Conservation (phyloP, 2,113 vertebrate genomes). For the Mesoclemmys tuberculata region DNA sequence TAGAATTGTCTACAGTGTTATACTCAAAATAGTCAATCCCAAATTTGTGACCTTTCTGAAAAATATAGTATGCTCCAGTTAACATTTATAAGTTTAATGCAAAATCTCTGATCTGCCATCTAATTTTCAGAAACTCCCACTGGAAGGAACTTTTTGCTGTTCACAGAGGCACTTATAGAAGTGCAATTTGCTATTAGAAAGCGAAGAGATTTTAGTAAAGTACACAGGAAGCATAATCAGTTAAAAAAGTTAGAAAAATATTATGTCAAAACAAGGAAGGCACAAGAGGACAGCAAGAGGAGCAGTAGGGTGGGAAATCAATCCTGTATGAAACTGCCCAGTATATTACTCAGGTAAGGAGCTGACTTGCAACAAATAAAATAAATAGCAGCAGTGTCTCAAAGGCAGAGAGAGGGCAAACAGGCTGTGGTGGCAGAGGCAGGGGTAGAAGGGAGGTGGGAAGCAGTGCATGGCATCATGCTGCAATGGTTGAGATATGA, state of each 20-base stretch:
- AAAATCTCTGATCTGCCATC: not conserved
- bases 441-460: not conserved
- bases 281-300: not conserved
- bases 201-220: not conserved
- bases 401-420: not conserved
- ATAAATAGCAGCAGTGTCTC: not conserved
- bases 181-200: not conserved
- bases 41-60: not conserved
- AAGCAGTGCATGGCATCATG: not conserved
- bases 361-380: not conserved
- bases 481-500: not conserved
- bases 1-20: not conserved
- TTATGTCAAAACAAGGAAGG: not conserved
- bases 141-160: not conserved
- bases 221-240: not conserved
- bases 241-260: not conserved
- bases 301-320: not conserved
- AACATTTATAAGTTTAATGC: not conserved
- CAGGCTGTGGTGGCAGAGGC: accelerated
- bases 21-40: not conserved
- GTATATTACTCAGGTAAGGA: not conserved
- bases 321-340: not conserved
- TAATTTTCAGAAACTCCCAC: not conserved
- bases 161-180: not conserved
- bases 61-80: not conserved